Conservation (phyloP, 2,113 vertebrate genomes). For the Bostrychus sinensis region DNA sequence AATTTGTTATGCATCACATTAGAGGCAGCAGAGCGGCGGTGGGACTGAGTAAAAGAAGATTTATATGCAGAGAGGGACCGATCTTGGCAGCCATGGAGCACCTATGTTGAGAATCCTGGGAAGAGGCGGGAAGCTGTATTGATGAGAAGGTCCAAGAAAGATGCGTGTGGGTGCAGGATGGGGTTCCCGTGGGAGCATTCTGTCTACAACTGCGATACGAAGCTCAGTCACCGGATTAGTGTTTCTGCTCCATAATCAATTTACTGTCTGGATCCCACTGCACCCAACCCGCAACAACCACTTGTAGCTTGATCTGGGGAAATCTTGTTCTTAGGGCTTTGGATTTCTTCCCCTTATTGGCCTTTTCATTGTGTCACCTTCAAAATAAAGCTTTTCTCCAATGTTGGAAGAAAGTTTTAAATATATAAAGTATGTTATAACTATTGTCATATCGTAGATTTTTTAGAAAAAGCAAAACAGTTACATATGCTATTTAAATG, state of each 20-base stretch:
- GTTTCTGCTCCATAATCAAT: conserved; percentile 75
- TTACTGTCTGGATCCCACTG: conserved; percentile 60
- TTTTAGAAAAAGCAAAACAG: too few relatives aligned
- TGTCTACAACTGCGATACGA: conserved; percentile 52
- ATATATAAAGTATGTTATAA: not conserved
- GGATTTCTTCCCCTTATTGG: conserved; percentile 9
- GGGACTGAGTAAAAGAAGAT: conserved; percentile 42
- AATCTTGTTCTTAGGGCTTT: conserved; percentile 22
- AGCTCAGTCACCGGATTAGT: conserved; percentile 71
- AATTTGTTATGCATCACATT: conserved; percentile 49
- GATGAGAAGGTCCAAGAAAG: conserved; percentile 58
- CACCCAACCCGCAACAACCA: conserved; percentile 60
- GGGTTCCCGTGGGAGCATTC: conserved; percentile 53
- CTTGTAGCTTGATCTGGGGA: conserved; percentile 31
- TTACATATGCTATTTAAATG: too few relatives aligned
- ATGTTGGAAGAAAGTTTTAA: not conserved
- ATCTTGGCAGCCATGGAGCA: conserved; percentile 56
- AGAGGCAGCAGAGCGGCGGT: conserved; percentile 14
- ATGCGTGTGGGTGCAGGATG: conserved; percentile 59
- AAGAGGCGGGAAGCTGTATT: conserved; percentile 39
- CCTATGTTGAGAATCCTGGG: conserved; percentile 48
- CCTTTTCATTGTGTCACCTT: conserved; percentile 32
- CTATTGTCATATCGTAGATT: not conserved
- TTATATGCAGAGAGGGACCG: conserved; percentile 49
- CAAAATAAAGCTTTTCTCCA: conserved; percentile 7